A percentile compares a stretch with the other conserved stretches of the same genome.
These are phyloP conservation scores for Neria commutata DNA, from an alignment of 2,888 invertebrate species.

Conservation along the genomic window DNA sequence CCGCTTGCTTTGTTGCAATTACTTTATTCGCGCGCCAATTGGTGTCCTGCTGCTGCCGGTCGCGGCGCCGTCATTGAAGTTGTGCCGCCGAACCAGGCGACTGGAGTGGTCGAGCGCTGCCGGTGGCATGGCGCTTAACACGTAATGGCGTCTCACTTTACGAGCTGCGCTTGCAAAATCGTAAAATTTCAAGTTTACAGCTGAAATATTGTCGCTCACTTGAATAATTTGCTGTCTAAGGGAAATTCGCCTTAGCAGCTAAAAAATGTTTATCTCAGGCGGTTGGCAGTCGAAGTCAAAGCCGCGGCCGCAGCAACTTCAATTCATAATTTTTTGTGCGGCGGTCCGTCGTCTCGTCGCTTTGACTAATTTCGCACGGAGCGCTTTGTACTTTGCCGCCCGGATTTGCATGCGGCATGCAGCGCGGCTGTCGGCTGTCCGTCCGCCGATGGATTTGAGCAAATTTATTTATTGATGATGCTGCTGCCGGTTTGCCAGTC, in stretches of 20 bases:
- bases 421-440: neutral
- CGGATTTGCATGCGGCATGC: slow-evolving; percentile 13
- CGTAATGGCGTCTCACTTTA: too few relatives aligned
- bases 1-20: slow-evolving; percentile 4
- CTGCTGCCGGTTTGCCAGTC: too few relatives aligned
- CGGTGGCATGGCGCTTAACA: too few relatives aligned
- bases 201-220: too few relatives aligned
- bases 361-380: slow-evolving; percentile 22
- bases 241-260: too few relatives aligned
- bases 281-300: neutral
- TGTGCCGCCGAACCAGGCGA: neutral
- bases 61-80: neutral
- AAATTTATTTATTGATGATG: slow-evolving; percentile 34
- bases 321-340: slow-evolving; percentile 26
- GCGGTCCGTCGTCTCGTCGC: slow-evolving; percentile 27
- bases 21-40: slow-evolving; percentile 12
- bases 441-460: slow-evolving; percentile 1
- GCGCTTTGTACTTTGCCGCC: slow-evolving; percentile 23
- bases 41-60: slow-evolving; percentile 15
- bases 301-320: slow-evolving; percentile 5
- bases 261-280: too few relatives aligned
- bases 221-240: too few relatives aligned
- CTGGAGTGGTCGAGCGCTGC: too few relatives aligned
- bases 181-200: too few relatives aligned
- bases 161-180: too few relatives aligned